Evolutionary conservation across 2,888 invertebrate genomes (phyloP), one percentile per base, ranked within the genome.

Genomic region (Gerris lacustris): DNA sequence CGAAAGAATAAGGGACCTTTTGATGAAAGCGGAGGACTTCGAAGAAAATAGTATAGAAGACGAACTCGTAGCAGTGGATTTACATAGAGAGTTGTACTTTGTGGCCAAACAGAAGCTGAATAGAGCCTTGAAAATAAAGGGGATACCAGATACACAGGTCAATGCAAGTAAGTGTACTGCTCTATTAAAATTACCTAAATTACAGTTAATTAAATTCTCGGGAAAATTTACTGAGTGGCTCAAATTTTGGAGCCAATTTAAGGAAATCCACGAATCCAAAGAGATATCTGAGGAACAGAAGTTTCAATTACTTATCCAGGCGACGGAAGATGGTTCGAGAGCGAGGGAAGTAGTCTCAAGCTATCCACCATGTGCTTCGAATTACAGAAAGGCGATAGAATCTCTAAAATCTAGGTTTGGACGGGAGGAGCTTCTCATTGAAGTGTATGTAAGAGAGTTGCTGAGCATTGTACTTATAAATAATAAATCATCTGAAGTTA

Each of bases 171-270:
- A 31, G 31, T 31, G 31, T 31, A 31, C 31, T 31, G 31, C 31
- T 31, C 31, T 31, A 31, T 31, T 31, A 31, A 55, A 55, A 55
- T 15, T 55, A 55, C 55, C 55, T 55, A 55, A 55, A 55, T 11
- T 55, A 55, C 11, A 77, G 67, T 69, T 77, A 6, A 67, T 68
- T 2, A 76, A 76, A 70, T 77, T 74, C 72, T 63, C 75, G 9
- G 55, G 75, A 7, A 71, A 74, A 44, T 18, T 75, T 7, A 72
- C 70, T 45, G 73, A 76, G 9, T 77, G 76, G 77, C 68, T 76
- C n/a, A 67, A 67, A 0, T 77, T 76, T 67, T 78, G 76, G 76
- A 70, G 73, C 6, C 75, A 75, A 18, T 76, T 76, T 66, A 55
- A 71, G 62, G 76, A 76, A 69, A 75, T 77, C 18, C 66, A 77